Evolutionary conservation across 2,797 vertebrate species (phyloP).

Genomic region (Eupleurogrammus muticus): DNA sequence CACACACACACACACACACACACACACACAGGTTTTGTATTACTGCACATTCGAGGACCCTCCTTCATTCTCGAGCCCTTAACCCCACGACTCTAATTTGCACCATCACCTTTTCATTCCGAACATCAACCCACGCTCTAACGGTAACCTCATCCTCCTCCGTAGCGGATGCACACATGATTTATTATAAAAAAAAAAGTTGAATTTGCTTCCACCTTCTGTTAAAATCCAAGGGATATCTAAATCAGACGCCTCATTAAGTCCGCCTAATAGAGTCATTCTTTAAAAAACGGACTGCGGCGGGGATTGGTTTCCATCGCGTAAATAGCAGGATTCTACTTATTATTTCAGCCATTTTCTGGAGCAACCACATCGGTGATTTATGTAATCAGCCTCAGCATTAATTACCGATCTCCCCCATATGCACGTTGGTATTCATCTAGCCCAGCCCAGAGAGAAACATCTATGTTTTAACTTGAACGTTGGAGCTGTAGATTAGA

Average conservation of each 20-base stretch:
- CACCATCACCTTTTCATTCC: background rate
- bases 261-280: background rate
- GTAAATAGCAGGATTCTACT: background rate
- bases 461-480: background rate
- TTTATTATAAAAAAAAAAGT: constrained; percentile 8
- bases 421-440: background rate
- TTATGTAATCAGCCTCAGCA: background rate
- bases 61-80: background rate
- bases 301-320: background rate
- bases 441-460: background rate
- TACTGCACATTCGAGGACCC: background rate
- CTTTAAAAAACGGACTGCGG: background rate
- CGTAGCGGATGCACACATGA: background rate
- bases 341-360: background rate
- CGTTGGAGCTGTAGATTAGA: background rate
- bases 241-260: background rate
- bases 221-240: constrained; percentile 3
- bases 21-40: background rate
- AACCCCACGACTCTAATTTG: background rate
- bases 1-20: constrained; percentile 7
- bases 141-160: background rate
- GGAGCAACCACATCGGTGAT: background rate
- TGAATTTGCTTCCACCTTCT: constrained; percentile 1
- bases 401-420: background rate
- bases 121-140: too few species aligned